Conservation (phyloP, 1,140 invertebrate species). For the Drosophila azteca region DNA sequence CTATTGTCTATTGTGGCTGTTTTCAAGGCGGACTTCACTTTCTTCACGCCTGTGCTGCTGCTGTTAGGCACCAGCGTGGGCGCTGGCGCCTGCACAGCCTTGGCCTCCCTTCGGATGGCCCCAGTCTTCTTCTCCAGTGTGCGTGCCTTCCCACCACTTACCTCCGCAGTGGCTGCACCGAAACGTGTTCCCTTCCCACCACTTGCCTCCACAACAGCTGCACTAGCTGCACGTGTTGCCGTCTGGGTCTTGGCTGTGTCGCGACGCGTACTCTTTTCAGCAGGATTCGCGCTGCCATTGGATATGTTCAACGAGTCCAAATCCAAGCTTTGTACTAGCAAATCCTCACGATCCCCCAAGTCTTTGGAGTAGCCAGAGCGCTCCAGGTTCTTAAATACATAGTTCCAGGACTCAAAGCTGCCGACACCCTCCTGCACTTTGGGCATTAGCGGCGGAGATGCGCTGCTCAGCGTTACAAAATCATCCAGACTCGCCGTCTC, state of each 20-base stretch:
- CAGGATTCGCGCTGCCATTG: conserved; percentile 46
- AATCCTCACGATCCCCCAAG: conserved; percentile 77
- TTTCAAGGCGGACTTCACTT: conserved; percentile 73
- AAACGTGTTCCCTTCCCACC: conserved; percentile 47
- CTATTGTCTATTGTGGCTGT: conserved; percentile 62
- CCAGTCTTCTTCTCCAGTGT: conserved; percentile 58
- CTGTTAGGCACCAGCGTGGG: conserved; percentile 43
- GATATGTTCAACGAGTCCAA: conserved; percentile 69
- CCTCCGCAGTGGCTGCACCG: not conserved
- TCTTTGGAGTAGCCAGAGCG: conserved; percentile 89
- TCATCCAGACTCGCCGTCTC: conserved; percentile 83
- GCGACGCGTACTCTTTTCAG: conserved; percentile 55
- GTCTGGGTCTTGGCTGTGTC: conserved; percentile 25
- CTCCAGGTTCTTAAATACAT: conserved; percentile 90
- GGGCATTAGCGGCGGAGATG: conserved; percentile 68
- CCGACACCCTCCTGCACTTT: conserved; percentile 85
- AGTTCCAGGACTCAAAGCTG: conserved; percentile 90
- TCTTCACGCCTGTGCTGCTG: conserved; percentile 58
- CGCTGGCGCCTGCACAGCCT: conserved; percentile 42
- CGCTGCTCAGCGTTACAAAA: conserved; percentile 48
- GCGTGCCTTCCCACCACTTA: conserved; percentile 55
- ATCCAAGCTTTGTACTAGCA: conserved; percentile 74
- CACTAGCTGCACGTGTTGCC: conserved; percentile 7
- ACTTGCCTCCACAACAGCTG: conserved; percentile 4
- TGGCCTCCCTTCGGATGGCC: conserved; percentile 22